These are phyloP conservation scores for Isichthys henryi DNA, from an alignment of 2,113 vertebrate genomes.

Conservation along the genomic window DNA sequence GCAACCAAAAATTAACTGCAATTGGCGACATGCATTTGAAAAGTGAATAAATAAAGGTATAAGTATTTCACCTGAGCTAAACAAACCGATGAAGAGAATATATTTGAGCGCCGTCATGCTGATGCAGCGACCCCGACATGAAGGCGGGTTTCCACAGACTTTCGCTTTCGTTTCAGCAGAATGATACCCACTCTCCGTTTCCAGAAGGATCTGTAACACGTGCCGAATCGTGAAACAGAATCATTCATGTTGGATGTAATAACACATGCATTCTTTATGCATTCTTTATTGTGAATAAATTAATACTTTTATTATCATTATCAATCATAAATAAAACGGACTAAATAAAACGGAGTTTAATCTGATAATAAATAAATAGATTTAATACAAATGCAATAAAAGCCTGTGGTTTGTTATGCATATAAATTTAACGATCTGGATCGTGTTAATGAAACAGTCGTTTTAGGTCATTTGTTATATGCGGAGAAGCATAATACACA, in stretches of 20 bases:
- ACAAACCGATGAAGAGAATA: neutral
- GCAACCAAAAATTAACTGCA: neutral
- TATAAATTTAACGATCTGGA: neutral
- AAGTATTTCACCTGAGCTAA: neutral
- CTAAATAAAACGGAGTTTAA: neutral
- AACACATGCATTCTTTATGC: neutral
- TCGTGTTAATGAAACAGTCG: neutral
- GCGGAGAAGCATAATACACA: neutral
- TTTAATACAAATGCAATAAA: neutral
- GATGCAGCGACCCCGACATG: neutral
- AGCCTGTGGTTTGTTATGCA: neutral
- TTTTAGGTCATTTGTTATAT: neutral
- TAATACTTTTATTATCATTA: neutral
- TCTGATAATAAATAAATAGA: neutral
- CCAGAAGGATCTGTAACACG: neutral
- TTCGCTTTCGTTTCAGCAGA: constrained; percentile 57
- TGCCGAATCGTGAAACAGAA: neutral
- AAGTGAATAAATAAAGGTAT: neutral
- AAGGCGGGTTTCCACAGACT: constrained; percentile 21
- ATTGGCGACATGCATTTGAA: neutral
- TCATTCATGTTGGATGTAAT: neutral
- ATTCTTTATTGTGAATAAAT: neutral
- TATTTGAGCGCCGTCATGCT: constrained; percentile 21
- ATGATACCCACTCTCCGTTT: neutral
- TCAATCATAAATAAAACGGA: neutral